These are phyloP conservation scores for Globia sparganii DNA, from an alignment of 2,888 invertebrate species.

Conservation along the genomic window DNA sequence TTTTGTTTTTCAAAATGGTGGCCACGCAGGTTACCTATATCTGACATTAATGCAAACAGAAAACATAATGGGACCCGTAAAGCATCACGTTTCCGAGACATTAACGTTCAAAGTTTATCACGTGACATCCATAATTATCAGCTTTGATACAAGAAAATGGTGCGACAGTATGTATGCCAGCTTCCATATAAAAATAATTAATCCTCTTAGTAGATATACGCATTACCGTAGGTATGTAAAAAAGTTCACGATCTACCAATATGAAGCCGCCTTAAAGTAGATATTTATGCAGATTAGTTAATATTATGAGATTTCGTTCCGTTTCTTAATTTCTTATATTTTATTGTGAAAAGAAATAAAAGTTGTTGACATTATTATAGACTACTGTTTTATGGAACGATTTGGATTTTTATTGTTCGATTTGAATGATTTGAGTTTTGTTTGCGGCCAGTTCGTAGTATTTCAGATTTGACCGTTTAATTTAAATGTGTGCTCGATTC, in stretches of 20 bases:
- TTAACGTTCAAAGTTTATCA: not conserved
- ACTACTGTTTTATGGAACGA: constrained; percentile 74
- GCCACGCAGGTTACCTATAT: not conserved
- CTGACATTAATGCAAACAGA: not conserved
- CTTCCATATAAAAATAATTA: not conserved
- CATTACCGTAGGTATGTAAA: not conserved
- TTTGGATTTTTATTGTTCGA: constrained; percentile 62
- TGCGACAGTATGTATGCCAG: not conserved
- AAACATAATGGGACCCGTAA: not conserved
- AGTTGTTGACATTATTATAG: constrained; percentile 72
- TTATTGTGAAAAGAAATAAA: constrained; percentile 72
- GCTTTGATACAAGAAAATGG: not conserved
- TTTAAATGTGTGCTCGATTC: constrained; percentile 43
- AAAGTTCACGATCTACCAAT: not conserved
- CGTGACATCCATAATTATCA: not conserved
- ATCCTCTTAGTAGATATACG: not conserved
- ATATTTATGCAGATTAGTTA: constrained; percentile 65
- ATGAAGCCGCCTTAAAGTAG: constrained; percentile 42
- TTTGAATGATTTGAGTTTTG: constrained; percentile 54
- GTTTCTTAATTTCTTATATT: constrained; percentile 65
- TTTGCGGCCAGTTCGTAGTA: constrained; percentile 51
- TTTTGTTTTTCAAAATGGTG: not conserved
- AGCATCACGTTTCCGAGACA: not conserved
- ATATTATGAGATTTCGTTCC: constrained; percentile 72
- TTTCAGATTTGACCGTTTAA: constrained; percentile 22